These are phyloP conservation scores for Anguilla anguilla DNA, from an alignment of 2,797 vertebrate genomes.

Conservation along the genomic window DNA sequence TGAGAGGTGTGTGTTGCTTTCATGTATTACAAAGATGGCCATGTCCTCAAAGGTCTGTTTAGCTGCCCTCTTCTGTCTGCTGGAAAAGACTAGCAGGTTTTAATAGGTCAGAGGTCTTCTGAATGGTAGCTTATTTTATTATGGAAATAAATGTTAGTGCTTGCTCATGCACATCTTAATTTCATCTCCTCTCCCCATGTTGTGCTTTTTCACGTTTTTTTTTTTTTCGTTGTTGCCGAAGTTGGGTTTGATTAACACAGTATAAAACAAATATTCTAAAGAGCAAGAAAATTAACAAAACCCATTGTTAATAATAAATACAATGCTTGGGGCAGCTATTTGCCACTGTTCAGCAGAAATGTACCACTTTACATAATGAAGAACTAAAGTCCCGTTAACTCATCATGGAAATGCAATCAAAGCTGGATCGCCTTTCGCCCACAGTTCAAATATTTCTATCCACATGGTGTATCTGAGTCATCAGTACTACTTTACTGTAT, in stretches of 20 bases:
- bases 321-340: background rate
- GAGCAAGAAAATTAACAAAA: background rate
- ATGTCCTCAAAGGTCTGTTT: conserved; percentile 3
- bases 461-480: background rate
- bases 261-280: background rate
- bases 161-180: background rate
- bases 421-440: background rate
- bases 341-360: background rate
- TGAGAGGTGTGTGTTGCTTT: background rate
- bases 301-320: background rate
- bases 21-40: background rate
- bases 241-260: background rate
- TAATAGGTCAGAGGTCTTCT: background rate
- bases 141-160: background rate
- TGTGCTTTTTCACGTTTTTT: background rate
- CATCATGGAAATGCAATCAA: background rate
- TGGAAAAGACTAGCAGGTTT: background rate
- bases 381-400: background rate
- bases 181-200: background rate
- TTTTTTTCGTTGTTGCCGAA: background rate
- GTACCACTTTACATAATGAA: background rate
- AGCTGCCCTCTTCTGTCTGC: background rate
- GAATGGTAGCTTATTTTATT: background rate
- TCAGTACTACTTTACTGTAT: background rate
- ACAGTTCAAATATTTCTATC: background rate